phyloP scores from a whole-genome alignment of 2,888 invertebrate genomes.

The Anthrax anthrax region DNA sequence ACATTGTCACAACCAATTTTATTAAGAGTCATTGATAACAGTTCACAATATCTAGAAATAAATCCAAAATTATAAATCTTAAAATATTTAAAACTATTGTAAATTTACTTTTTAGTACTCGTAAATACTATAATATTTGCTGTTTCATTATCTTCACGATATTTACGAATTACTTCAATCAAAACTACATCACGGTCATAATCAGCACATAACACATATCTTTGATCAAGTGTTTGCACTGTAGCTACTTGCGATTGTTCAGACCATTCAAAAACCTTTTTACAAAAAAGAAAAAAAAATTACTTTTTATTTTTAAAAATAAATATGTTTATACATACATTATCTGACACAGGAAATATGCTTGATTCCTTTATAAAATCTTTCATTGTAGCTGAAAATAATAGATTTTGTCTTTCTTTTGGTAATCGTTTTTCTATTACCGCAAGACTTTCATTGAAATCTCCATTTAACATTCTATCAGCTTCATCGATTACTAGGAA shows the following conservation, averaged over 20 bases:
- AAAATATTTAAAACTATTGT: not conserved
- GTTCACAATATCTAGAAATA: constrained; percentile 64
- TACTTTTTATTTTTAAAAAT: too few relatives aligned
- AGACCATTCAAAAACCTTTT: constrained; percentile 41
- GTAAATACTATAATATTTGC: constrained; percentile 90
- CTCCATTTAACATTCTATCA: constrained; percentile 60
- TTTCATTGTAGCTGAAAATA: constrained; percentile 94
- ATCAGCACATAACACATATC: constrained; percentile 79
- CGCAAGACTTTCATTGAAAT: constrained; percentile 68
- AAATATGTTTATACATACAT: constrained; percentile 40
- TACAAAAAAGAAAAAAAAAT: not conserved
- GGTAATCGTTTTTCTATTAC: constrained; percentile 66
- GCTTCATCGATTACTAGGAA: constrained; percentile 95
- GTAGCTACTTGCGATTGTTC: constrained; percentile 63
- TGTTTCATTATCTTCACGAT: constrained; percentile 52
- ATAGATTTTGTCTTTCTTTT: constrained; percentile 65
- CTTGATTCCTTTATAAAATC: constrained; percentile 58
- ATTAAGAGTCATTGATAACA: constrained; percentile 75
- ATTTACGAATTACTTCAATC: constrained; percentile 66
- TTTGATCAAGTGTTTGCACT: constrained; percentile 78
- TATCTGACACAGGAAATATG: constrained; percentile 43
- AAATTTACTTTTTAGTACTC: constrained; percentile 79
- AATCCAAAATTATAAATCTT: not conserved
- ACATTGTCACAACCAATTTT: constrained; percentile 80
- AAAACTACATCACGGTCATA: constrained; percentile 87